These are phyloP conservation scores for Perognathus longimembris DNA, from an alignment of 2,113 vertebrate species.

Conservation along the genomic window DNA sequence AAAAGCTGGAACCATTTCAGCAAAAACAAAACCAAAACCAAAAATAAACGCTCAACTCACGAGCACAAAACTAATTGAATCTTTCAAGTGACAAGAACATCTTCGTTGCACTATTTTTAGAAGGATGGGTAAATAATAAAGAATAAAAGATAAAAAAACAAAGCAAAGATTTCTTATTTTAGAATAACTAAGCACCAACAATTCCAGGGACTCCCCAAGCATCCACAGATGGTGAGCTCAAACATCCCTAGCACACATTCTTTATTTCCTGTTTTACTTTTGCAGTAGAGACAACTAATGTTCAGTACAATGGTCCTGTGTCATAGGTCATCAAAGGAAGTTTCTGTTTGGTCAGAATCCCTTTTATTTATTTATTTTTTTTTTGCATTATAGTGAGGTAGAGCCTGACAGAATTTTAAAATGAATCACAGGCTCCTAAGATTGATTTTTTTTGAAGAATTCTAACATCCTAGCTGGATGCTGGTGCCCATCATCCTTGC, in stretches of 20 bases:
- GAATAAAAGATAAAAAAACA: slow-evolving; percentile 33
- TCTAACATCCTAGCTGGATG: neutral
- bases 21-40: neutral
- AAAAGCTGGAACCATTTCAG: slow-evolving; percentile 26
- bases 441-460: slow-evolving; percentile 66
- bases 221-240: neutral
- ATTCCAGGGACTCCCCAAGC: neutral
- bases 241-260: neutral
- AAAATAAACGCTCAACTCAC: neutral
- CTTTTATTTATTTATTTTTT: no score
- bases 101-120: slow-evolving; percentile 28
- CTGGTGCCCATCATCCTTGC: no score
- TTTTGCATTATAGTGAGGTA: slow-evolving; percentile 49
- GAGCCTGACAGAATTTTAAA: slow-evolving; percentile 41
- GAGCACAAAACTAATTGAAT: slow-evolving; percentile 18
- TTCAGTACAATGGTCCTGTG: neutral
- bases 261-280: neutral
- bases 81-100: slow-evolving; percentile 17
- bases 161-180: slow-evolving; percentile 30
- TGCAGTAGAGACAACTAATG: neutral
- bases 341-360: slow-evolving; percentile 8
- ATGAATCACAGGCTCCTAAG: slow-evolving; percentile 36
- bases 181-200: slow-evolving; percentile 14
- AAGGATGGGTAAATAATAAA: slow-evolving; percentile 15
- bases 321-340: neutral